A percentile compares a stretch with the other conserved stretches of the same genome.
Evolutionary conservation across 1,140 invertebrate species (phyloP).

Genomic region (Ceratoteleas bidentatus): DNA sequence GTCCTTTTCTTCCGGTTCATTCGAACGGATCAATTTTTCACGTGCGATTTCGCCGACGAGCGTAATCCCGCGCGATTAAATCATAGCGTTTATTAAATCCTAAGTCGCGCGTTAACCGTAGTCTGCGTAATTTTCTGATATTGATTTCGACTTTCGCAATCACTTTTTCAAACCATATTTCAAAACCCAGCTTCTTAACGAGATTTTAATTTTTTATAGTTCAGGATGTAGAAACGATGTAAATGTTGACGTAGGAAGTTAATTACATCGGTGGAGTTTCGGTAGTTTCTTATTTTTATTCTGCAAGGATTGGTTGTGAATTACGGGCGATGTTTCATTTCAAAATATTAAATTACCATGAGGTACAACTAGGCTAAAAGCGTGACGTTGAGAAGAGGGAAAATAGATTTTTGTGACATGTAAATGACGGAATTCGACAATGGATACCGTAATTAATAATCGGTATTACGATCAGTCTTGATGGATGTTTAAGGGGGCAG

Average conservation of each 20-base stretch:
- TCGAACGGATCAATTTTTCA: slow-evolving; percentile 21
- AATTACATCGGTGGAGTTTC: too few species aligned
- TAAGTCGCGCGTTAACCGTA: slow-evolving; percentile 14
- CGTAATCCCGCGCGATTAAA: slow-evolving; percentile 17
- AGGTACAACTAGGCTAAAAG: too few species aligned
- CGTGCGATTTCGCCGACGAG: background rate
- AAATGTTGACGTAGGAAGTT: too few species aligned
- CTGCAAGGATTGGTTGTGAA: too few species aligned
- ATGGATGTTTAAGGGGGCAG: slow-evolving; percentile 4
- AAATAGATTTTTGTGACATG: slow-evolving; percentile 10
- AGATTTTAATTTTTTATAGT: background rate
- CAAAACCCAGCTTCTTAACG: too few species aligned
- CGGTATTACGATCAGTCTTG: slow-evolving; percentile 9
- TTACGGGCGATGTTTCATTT: too few species aligned
- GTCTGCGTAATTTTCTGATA: slow-evolving; percentile 17
- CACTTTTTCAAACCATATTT: slow-evolving; percentile 2
- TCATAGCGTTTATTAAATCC: slow-evolving; percentile 23
- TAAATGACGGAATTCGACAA: slow-evolving; percentile 2
- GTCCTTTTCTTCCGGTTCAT: background rate
- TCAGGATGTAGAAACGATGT: too few species aligned
- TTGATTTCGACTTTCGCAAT: slow-evolving; percentile 2
- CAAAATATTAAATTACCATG: too few species aligned
- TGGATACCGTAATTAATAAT: slow-evolving; percentile 11
- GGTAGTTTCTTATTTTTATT: too few species aligned
- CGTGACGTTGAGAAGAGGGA: too few species aligned